Conservation (phyloP, 2,888 invertebrate species). For the Himalopsyche anomala region DNA sequence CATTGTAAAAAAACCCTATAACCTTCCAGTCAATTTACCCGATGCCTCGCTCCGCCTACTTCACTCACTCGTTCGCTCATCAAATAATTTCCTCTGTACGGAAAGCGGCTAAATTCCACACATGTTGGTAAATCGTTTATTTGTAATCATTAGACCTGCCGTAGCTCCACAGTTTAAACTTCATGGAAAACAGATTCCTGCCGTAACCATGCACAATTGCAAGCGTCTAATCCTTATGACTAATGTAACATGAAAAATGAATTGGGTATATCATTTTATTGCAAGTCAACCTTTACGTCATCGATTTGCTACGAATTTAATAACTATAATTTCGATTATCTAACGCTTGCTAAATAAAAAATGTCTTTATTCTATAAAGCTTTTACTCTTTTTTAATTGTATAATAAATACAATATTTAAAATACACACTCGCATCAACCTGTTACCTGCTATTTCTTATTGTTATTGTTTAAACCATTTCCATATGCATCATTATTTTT, state of each 20-base stretch:
- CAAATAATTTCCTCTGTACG: conserved; percentile 27
- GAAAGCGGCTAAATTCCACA: conserved; percentile 7
- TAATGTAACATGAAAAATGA: neutral
- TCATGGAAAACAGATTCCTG: conserved; percentile 18
- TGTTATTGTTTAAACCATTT: too few species aligned
- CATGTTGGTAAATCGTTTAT: neutral
- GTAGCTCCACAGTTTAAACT: neutral
- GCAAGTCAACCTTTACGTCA: too few species aligned
- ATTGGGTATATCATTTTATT: neutral
- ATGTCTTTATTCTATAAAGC: too few species aligned
- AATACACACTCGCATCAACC: too few species aligned
- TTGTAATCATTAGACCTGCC: neutral
- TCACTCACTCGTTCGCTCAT: neutral
- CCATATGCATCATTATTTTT: too few species aligned
- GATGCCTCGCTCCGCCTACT: neutral
- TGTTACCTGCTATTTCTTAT: too few species aligned
- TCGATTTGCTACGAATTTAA: too few species aligned
- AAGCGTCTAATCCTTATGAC: neutral
- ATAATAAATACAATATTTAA: too few species aligned
- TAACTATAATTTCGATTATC: too few species aligned
- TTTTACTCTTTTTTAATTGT: too few species aligned
- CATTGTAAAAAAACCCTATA: neutral
- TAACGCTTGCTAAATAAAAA: too few species aligned
- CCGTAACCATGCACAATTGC: neutral
- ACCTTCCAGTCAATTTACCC: conserved; percentile 15